A percentile compares a stretch with the other conserved stretches of the same genome.
Evolutionary conservation across 2,888 invertebrate genomes (phyloP).

Genomic region (Folsomia candida): DNA sequence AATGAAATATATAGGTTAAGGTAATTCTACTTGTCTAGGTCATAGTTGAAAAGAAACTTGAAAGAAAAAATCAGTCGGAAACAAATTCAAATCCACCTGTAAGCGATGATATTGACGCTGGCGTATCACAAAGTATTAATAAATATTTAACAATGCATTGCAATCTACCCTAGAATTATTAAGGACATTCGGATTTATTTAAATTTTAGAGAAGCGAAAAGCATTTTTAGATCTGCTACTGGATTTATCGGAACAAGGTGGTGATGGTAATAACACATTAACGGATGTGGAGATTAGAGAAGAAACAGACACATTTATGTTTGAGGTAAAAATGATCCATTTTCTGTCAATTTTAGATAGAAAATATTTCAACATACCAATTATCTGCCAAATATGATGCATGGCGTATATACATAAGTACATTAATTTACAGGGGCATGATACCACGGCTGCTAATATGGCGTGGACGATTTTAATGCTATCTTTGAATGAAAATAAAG

Average conservation of each 20-base stretch:
- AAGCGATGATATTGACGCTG: background rate
- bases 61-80: background rate
- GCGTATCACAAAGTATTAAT: background rate
- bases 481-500: background rate
- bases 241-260: constrained; percentile 6
- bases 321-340: constrained; percentile 9
- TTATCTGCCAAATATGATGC: background rate
- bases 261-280: background rate
- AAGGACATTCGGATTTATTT: background rate
- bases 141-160: background rate
- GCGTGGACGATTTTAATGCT: constrained; percentile 23
- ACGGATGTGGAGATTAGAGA: constrained; percentile 16
- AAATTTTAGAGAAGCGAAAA: constrained; percentile 9
- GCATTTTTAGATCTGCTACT: constrained; percentile 22
- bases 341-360: background rate
- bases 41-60: constrained; percentile 14
- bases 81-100: background rate
- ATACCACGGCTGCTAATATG: constrained; percentile 20
- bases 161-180: background rate
- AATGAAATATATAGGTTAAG: background rate
- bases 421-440: too few relatives aligned
- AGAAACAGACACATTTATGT: constrained; percentile 26
- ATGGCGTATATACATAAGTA: too few relatives aligned
- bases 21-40: too few relatives aligned
- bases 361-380: too few relatives aligned